Evolutionary conservation across 2,888 invertebrate species (phyloP), one percentile per base, ranked within the genome.

Genomic region (Macroteleia sp.): DNA sequence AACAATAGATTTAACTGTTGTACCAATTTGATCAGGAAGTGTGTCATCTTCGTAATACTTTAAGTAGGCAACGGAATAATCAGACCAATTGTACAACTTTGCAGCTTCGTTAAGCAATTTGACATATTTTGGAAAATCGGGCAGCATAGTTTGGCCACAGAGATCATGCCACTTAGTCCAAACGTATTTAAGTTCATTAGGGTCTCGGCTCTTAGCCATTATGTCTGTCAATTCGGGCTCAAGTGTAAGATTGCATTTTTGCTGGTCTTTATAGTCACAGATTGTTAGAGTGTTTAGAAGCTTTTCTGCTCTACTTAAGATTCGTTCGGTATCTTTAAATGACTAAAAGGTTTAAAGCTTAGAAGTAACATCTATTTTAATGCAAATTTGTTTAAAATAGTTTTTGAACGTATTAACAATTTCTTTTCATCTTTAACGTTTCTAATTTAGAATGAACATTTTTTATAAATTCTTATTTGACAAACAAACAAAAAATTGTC

Each of bases 91-190:
- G 73, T 92, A 90, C 17, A 90, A 81, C 28, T 69, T 86, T 0
- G 92, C 92, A 12, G 89, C 91, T 61, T 86, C 79, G 52, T 92
- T 92, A 36, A 89, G 87, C 5, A 92, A 64, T 17, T 89, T 84
- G 1, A 92, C 90, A 61, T 91, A 90, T 66, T 83, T 82, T 1
- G 85, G 81, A 44, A 87, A 92, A 25, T 87, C 71, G 0, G 89
- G 80, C 39, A 90, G 93, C 0, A 94, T 93, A 56, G 93, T 93
- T 3, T 95, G 94, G 0, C 95, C 96, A 1, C 94, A 93, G 0
- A 95, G 95, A 25, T 93, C 94, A 82, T 97, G 94, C 96, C 96
- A 98, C 84, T 95, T 94, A 3, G 93, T 89, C 97, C 97, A 98
- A 1, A 94, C 92, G 86, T 96, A 93, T 84, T 95, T 94, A 80